Base-by-base conservation (phyloP, 1,140 invertebrate genomes). In the Procambarus virginalis region DNA sequence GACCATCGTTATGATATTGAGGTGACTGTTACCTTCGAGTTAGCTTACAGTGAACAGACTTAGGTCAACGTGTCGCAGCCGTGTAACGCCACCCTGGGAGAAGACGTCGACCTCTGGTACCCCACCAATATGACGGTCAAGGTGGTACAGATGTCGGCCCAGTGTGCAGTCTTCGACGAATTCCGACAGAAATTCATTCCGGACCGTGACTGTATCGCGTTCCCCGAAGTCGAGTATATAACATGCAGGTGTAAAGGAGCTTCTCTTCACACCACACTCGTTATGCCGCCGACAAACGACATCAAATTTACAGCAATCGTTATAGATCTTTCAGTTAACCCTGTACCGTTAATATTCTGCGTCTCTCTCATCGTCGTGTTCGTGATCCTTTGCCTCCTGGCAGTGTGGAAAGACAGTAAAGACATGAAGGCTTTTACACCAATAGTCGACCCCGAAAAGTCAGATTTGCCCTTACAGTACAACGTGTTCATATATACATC, bases 121-220 rank as follows among this genome's bases (percentile, higher is more conserved):
- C 70, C 73, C 34, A 20, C 77, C 34, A 45, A 60, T 22, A 77
- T 55, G 10, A 20, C 2, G 12, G 10, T 85, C 49, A 85, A 58
- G 14, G 1, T 85, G 46, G 49, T 77, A 17, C 73, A 85, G 70
- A 60, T 85, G 84, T 8, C 75, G 3, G 84, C 45, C 2, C 73
- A 85, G 84, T 85, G 84, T 55, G 70, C 77, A 6, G 84, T 85
- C n/a, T 77, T 77, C 49, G 84, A 85, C 84, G n/a, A 55, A 4
- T 2, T 2, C 4, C 3, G 20, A 5, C 51, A 55, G 51, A 14
- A 22, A 10, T 85, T 85, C 22, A 10, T 77, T 6, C 68, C n/a
- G 6, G 73, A 85, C n/a, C 2, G 10, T 0, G 77, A 22, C 5
- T 85, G 84, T 48, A 22, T 20, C 0, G 70, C 48, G 12, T 45